A percentile compares a stretch with the other conserved stretches of the same genome.
Conservation (phyloP, 2,797 vertebrate genomes). For the Lagocephalus sceleratus region DNA sequence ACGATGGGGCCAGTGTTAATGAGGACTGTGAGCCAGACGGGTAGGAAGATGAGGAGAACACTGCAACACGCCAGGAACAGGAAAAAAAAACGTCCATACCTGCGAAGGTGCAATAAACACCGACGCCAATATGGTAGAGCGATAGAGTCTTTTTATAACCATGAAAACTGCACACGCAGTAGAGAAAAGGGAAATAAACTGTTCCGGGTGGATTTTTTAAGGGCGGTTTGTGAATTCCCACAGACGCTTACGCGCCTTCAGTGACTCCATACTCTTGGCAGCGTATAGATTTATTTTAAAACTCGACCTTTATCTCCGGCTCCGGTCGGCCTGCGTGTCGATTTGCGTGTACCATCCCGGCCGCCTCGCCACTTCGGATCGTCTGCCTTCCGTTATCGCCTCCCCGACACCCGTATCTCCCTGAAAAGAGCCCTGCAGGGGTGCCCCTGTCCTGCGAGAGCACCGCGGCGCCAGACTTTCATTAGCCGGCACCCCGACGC, state of each 20-base stretch:
- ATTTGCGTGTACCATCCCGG: slow-evolving; percentile 6
- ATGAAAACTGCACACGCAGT: too few species aligned
- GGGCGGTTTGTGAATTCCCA: not conserved
- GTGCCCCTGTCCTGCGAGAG: slow-evolving; percentile 63
- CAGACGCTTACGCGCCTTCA: not conserved
- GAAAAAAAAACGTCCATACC: slow-evolving; percentile 33
- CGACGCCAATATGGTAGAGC: slow-evolving; percentile 2
- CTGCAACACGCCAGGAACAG: slow-evolving; percentile 24
- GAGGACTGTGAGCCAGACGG: slow-evolving; percentile 61
- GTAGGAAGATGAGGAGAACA: slow-evolving; percentile 51
- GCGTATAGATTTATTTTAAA: too few species aligned
- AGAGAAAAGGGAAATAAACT: not conserved
- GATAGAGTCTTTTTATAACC: too few species aligned
- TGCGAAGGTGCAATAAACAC: slow-evolving; percentile 37
- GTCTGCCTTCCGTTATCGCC: slow-evolving; percentile 39
- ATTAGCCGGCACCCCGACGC: slow-evolving; percentile 63
- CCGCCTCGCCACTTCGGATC: slow-evolving; percentile 27
- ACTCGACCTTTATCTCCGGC: slow-evolving; percentile 10
- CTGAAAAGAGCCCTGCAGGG: slow-evolving; percentile 42
- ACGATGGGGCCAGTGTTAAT: slow-evolving; percentile 68
- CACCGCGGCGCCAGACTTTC: slow-evolving; percentile 64
- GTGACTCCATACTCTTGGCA: too few species aligned
- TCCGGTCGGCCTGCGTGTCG: slow-evolving; percentile 29
- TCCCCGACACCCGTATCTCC: slow-evolving; percentile 35
- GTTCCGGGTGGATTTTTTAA: too few species aligned